Evolutionary conservation across 2,888 invertebrate species (phyloP), one percentile per base, ranked within the genome.

Genomic region (Tortricodes alternella): DNA sequence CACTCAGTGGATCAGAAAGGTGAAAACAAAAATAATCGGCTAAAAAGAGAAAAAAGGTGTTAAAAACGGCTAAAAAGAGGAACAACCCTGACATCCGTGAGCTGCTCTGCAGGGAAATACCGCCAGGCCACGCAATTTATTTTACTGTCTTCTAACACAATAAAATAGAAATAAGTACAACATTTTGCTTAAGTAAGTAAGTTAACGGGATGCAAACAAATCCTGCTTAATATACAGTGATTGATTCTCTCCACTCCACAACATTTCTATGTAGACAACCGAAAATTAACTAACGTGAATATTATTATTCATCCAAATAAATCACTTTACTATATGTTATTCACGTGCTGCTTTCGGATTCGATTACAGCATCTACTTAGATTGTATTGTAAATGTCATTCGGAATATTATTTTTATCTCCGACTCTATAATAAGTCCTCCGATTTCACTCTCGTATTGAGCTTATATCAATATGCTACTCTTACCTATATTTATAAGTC

Each of bases 71-170:
- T 21, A 29, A 11, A 11, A 24, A 21, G 34, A 24, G n/a, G n/a
- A n/a, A n/a, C 46, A 34, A 41, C 48, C 15, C 24, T 19, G 34
- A 41, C 48, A 55, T 48, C 35, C 29, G 34, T 15, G 21, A 29
- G 9, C 41, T 23, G 39, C 44, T 50, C 60, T 50, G 44, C 41
- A 35, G 53, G 46, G 53, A 55, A 41, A 55, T 49, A 44, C 49
- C 38, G 34, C 35, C 41, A 35, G 23, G 39, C 24, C 39, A 35
- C 35, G 41, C 34, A 43, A 55, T 48, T 48, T 48, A 48, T 55
- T 35, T 35, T 32, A 19, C 34, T 27, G 48, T 53, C 46, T 13
- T 32, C 21, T 38, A 39, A 29, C 21, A 35, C 37, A 29, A 44
- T 44, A 52, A 43, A 43, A 44, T 18, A 7, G 29, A 39, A 21